phyloP scores from a whole-genome alignment of 2,113 vertebrate genomes.

The Hippocampus barbouri region DNA sequence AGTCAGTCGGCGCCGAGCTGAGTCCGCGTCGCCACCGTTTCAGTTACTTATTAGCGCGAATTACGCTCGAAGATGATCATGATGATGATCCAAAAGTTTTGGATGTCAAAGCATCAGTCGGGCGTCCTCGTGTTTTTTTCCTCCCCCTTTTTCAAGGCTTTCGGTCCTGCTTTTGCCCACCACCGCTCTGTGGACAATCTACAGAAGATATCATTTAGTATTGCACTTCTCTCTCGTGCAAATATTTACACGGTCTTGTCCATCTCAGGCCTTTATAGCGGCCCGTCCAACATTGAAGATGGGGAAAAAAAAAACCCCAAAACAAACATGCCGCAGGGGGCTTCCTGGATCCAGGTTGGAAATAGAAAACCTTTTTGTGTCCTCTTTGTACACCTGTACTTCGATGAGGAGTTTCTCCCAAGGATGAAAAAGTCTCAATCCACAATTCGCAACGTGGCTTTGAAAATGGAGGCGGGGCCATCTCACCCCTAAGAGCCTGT shows the following conservation, averaged over 20 bases:
- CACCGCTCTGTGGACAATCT: constrained; percentile 43
- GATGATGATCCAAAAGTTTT: constrained; percentile 32
- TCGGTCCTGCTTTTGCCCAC: constrained; percentile 56
- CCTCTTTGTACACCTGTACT: constrained; percentile 19
- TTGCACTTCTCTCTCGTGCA: constrained; percentile 23
- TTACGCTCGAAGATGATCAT: constrained; percentile 53
- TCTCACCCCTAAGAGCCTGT: constrained; percentile 12
- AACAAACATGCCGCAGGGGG: background rate
- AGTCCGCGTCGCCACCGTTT: constrained; percentile 49
- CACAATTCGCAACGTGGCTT: background rate
- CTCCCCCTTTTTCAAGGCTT: constrained; percentile 54
- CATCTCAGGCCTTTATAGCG: constrained; percentile 11
- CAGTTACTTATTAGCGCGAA: constrained; percentile 51
- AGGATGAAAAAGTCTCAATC: constrained; percentile 9
- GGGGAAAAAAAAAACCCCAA: background rate
- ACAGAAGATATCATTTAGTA: constrained; percentile 42
- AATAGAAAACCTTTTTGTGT: constrained; percentile 19
- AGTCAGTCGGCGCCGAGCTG: constrained; percentile 58
- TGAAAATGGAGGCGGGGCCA: constrained; percentile 2
- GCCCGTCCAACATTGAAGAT: constrained; percentile 29
- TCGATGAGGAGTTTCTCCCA: constrained; percentile 12
- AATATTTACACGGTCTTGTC: constrained; percentile 44
- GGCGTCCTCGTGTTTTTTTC: constrained; percentile 49
- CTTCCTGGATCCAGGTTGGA: constrained; percentile 30
- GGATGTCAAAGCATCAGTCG: constrained; percentile 41